Percentiles rank a stretch among this genome's conserved stretches.
phyloP scores from a whole-genome alignment of 2,113 vertebrate species.

The Nymphicus hollandicus region DNA sequence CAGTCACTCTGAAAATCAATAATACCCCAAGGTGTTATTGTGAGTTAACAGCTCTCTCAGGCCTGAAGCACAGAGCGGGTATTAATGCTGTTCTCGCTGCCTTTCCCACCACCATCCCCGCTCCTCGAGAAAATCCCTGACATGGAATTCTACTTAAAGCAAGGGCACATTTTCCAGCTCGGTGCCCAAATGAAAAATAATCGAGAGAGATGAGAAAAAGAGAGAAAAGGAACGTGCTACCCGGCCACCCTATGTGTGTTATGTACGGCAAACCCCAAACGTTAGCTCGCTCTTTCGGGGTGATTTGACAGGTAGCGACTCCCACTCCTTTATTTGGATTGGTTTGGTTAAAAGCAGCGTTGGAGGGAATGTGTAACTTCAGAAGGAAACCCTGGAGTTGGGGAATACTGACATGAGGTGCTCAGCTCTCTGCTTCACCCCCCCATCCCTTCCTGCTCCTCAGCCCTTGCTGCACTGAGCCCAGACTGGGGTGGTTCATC shows the following conservation, averaged over 20 bases:
- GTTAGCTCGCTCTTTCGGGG: not conserved
- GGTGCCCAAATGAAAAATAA: slow-evolving; percentile 9
- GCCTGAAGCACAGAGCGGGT: not conserved
- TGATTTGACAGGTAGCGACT: not conserved
- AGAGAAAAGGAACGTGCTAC: not conserved
- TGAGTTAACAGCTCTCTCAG: slow-evolving; percentile 31
- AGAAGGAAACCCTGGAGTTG: not conserved
- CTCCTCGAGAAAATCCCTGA: not conserved
- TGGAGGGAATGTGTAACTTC: not conserved
- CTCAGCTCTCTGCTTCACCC: not conserved
- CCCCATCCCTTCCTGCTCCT: not conserved
- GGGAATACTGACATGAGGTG: not conserved
- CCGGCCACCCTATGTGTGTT: not conserved
- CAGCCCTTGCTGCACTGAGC: not conserved
- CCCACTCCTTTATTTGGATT: not conserved
- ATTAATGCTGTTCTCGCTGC: not conserved
- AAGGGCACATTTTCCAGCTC: slow-evolving; percentile 20
- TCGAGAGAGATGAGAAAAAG: not conserved
- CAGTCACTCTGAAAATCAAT: slow-evolving; percentile 55
- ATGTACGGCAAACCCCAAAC: not conserved
- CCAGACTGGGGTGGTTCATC: not conserved
- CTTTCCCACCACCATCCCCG: not conserved
- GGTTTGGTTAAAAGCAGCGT: not conserved
- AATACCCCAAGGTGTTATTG: slow-evolving; percentile 28
- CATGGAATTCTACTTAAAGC: slow-evolving; percentile 43